These are phyloP conservation scores for Nowickia ferox DNA, from an alignment of 2,888 invertebrate genomes.

Conservation along the genomic window DNA sequence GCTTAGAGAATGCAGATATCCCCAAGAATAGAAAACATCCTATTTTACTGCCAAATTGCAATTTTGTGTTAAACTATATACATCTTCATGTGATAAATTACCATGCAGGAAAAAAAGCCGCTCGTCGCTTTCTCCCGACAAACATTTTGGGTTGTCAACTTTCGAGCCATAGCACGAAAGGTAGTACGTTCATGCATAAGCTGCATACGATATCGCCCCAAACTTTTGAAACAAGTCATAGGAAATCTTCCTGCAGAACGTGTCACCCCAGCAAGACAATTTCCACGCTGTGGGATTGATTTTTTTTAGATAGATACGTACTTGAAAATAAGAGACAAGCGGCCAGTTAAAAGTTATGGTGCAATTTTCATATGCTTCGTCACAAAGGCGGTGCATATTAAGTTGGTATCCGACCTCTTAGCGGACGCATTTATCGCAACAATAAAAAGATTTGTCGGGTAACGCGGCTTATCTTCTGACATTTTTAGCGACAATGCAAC, in stretches of 20 bases:
- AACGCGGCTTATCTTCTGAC: background rate
- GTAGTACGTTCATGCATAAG: conserved; percentile 36
- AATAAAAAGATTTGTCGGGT: background rate
- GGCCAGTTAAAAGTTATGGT: background rate
- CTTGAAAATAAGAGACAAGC: background rate
- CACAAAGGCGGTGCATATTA: background rate
- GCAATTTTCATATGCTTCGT: background rate
- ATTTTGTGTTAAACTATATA: conserved; percentile 53
- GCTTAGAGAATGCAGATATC: conserved; percentile 44
- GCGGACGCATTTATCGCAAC: background rate
- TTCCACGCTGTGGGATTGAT: background rate
- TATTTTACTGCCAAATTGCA: conserved; percentile 14
- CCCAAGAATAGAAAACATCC: conserved; percentile 30
- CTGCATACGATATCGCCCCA: conserved; percentile 46
- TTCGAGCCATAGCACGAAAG: conserved; percentile 18
- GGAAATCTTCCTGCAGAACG: conserved; percentile 36
- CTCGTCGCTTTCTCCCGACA: conserved; percentile 54
- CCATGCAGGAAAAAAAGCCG: conserved; percentile 67
- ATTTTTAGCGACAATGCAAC: background rate
- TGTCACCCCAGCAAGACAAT: conserved; percentile 25
- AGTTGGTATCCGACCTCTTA: background rate
- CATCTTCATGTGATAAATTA: conserved; percentile 60
- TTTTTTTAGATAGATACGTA: too few relatives aligned
- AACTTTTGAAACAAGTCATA: conserved; percentile 46
- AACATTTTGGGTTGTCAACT: conserved; percentile 62